Percentiles rank a stretch among this genome's conserved stretches.
Evolutionary conservation across 2,888 invertebrate genomes (phyloP).

Genomic region (Gasteruption jaculator): DNA sequence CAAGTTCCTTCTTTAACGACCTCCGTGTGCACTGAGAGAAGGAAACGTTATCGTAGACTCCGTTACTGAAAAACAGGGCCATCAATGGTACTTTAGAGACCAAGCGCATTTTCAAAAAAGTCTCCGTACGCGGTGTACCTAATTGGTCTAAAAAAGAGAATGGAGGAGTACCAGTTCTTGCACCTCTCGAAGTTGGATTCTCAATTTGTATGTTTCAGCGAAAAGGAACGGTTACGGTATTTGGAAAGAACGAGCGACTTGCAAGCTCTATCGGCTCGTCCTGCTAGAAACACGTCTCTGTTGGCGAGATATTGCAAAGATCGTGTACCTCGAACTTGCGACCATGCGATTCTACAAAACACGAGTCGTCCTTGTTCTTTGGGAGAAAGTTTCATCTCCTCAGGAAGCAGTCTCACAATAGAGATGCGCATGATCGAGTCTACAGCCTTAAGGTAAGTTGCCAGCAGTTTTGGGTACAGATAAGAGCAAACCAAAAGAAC

Average conservation of each 20-base stretch:
- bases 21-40: too few species aligned
- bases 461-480: too few species aligned
- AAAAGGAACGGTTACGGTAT: conserved; percentile 45
- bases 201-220: conserved; percentile 34
- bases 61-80: too few species aligned
- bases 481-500: too few species aligned
- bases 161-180: too few species aligned
- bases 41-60: too few species aligned
- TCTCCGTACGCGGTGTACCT: too few species aligned
- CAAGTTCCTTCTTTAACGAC: too few species aligned
- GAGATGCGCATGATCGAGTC: conserved; percentile 77
- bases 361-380: conserved; percentile 68
- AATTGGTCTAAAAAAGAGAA: too few species aligned
- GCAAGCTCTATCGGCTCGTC: conserved; percentile 39
- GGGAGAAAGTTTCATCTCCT: conserved; percentile 79
- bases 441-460: conserved; percentile 72
- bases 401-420: conserved; percentile 74
- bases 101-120: too few species aligned
- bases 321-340: conserved; percentile 76
- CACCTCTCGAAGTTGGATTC: too few species aligned
- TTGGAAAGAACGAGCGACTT: conserved; percentile 31
- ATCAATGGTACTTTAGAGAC: too few species aligned
- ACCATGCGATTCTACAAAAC: conserved; percentile 69
- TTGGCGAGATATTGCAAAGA: conserved; percentile 80
- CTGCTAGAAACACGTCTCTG: conserved; percentile 69